Evolutionary conservation across 2,888 invertebrate species (phyloP), one percentile per base, ranked within the genome.

Genomic region (Cephus nigrinus): DNA sequence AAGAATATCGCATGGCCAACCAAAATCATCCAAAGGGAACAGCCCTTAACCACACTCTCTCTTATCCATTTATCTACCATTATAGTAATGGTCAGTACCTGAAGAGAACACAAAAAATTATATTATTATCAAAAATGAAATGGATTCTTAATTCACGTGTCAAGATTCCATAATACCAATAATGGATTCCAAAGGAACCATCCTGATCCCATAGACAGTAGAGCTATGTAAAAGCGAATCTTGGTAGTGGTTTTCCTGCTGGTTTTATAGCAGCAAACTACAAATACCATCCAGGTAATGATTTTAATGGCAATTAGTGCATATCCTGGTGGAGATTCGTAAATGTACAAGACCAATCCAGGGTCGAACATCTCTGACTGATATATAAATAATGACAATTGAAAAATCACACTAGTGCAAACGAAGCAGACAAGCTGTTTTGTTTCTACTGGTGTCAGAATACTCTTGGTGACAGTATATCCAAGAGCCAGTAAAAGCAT

Each of bases 251-350:
- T 83, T 80, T 86, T 87, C n/a, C 81, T 81, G 72, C 87, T 85
- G 0, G 90, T 90, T 75, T 83, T 90, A 85, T 94, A 94, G 75
- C 94, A 92, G 87, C 89, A 88, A 76, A 81, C 73, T 5, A 86
- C 82, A 80, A 98, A 98, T 92, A 97, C 96, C 79, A 94, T 92
- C 97, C 98, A 98, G 0, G 97, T 97, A 0, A 95, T 86, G 0
- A 97, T 92, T 72, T 97, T 93, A 76, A 98, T 91, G 4, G 94
- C 93, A 12, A 98, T 94, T 11, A 98, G 92, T 0, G 96, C 95
- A 86, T 97, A 97, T 0, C 98, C 98, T 0, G 98, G 96, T 0
- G 97, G 96, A 71, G 97, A 97, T 92, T 98, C 98, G 88, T 98
- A 98, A 2, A 97, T 91, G 88, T 98, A 98, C 15, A 98, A 90